A percentile compares a stretch with the other conserved stretches of the same genome.
Conservation (phyloP, 2,113 vertebrate species). For the Myotis davidii region DNA sequence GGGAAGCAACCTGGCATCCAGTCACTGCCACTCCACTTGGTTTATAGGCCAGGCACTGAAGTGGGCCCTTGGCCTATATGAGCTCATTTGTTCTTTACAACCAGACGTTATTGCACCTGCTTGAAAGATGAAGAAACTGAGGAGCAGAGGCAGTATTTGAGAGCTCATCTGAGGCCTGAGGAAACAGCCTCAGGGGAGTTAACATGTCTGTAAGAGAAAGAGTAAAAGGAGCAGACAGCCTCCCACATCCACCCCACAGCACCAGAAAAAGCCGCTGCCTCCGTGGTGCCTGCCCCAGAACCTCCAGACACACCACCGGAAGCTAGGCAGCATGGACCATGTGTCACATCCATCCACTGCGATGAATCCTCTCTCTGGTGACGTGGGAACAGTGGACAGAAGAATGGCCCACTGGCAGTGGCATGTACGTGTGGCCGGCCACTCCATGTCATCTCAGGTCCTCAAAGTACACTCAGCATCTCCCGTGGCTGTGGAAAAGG, state of each 20-base stretch:
- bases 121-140: neutral
- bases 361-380: neutral
- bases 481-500: neutral
- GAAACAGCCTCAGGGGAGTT: neutral
- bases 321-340: neutral
- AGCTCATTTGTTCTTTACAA: neutral
- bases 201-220: neutral
- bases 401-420: neutral
- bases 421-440: neutral
- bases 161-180: neutral
- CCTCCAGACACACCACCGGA: neutral
- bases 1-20: neutral
- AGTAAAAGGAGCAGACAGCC: neutral
- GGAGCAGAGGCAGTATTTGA: neutral
- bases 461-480: neutral
- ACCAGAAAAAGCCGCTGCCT: neutral
- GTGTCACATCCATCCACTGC: neutral
- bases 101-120: neutral
- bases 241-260: neutral
- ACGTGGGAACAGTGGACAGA: neutral
- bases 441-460: neutral
- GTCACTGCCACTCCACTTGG: neutral
- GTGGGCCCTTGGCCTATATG: no score
- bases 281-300: neutral
- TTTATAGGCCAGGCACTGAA: rapidly evolving